A percentile compares a stretch with the other conserved stretches of the same genome.
phyloP scores from a whole-genome alignment of 2,888 invertebrate genomes.

The Ennomos erosarius region DNA sequence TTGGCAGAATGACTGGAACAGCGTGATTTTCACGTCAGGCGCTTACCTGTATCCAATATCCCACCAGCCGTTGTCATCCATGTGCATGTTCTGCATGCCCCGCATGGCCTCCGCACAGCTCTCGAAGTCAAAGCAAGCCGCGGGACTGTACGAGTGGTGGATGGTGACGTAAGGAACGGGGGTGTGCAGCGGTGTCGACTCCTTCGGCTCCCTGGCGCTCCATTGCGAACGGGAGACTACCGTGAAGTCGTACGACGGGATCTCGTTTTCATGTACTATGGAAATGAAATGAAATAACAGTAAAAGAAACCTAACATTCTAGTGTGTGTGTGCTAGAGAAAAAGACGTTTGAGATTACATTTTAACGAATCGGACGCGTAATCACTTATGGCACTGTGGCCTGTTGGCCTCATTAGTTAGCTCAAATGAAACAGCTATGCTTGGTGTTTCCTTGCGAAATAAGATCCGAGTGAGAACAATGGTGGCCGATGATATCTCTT shows the following conservation, averaged over 20 bases:
- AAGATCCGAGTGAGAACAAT: no score
- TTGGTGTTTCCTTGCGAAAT: no score
- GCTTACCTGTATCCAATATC: constrained; percentile 86
- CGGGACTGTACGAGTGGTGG: constrained; percentile 88
- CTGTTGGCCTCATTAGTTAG: no score
- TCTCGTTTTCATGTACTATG: constrained; percentile 57
- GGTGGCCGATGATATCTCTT: no score
- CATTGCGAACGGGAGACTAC: constrained; percentile 82
- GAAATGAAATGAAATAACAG: not conserved
- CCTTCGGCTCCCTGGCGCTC: constrained; percentile 84
- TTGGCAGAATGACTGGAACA: no score
- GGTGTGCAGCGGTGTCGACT: constrained; percentile 71
- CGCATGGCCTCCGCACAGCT: constrained; percentile 86
- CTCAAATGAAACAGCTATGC: no score
- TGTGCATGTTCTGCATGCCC: constrained; percentile 87
- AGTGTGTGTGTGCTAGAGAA: no score
- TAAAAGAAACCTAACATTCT: no score
- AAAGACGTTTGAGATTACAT: no score
- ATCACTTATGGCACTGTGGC: no score
- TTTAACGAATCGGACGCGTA: no score
- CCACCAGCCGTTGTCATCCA: constrained; percentile 86
- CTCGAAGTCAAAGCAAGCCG: constrained; percentile 80
- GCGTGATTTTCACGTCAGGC: no score
- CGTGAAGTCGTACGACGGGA: constrained; percentile 61
- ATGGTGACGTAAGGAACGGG: constrained; percentile 89